Base-by-base conservation (phyloP, 1,140 invertebrate genomes). In the Scaptodrosophila lebanonensis region DNA sequence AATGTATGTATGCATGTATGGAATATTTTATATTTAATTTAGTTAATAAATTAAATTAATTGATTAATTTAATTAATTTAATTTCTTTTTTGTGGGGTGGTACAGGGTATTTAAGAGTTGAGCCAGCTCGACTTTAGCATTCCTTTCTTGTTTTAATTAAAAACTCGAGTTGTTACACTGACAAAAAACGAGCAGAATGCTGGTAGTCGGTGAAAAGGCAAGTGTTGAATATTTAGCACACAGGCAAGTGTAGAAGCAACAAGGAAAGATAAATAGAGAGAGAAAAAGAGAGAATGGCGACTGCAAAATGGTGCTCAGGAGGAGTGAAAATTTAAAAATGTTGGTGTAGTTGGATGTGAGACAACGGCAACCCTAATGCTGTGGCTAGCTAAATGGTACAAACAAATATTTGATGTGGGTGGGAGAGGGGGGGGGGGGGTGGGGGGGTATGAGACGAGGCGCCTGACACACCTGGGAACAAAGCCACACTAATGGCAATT, bases 71-170 rank as follows among this genome's bases (percentile, higher is more conserved):
- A n/a, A n/a, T n/a, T n/a, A n/a, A n/a, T n/a, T n/a, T n/a, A n/a
- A n/a, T n/a, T n/a, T n/a, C n/a, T n/a, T n/a, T n/a, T n/a, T n/a
- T n/a, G n/a, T n/a, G n/a, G n/a, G n/a, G n/a, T n/a, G n/a, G n/a
- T n/a, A n/a, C n/a, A n/a, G n/a, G n/a, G n/a, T n/a, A n/a, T n/a
- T n/a, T n/a, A n/a, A n/a, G 45, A 60, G 62, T 44, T 61, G 50
- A 50, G 54, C 49, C 67, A 51, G 67, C 66, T 15, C 16, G 52
- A 48, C 33, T 48, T 40, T 15, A 67, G 63, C 62, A 61, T 18
- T 61, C 60, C 68, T 79, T 79, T 77, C 73, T 77, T 77, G 73
- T 79, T 77, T 77, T 77, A 77, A 77, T 77, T 77, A 77, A 77
- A 77, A 77, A 72, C 73, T 52, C 69, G 59, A 53, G 54, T 48